These are phyloP conservation scores for Otis tarda DNA, from an alignment of 2,113 vertebrate genomes.

Conservation along the genomic window DNA sequence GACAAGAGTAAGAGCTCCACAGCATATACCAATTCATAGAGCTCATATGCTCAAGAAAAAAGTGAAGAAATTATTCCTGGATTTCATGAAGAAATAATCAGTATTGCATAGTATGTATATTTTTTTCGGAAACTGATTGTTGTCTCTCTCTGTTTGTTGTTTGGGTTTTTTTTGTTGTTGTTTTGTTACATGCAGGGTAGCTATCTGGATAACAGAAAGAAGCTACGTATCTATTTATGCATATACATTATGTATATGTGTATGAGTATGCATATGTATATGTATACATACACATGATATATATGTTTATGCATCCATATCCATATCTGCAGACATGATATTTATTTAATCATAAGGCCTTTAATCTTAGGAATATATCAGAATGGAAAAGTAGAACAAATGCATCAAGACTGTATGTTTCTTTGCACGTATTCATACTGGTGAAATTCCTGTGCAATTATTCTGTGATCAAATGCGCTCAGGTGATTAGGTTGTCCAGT, in stretches of 20 bases:
- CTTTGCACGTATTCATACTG: background rate
- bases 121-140: background rate
- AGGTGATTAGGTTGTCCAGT: background rate
- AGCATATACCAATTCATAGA: background rate
- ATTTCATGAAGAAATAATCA: background rate
- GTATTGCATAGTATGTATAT: background rate
- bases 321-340: background rate
- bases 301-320: background rate
- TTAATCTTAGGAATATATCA: background rate
- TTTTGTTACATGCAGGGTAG: background rate
- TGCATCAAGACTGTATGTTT: background rate
- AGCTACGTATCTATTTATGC: background rate
- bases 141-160: background rate
- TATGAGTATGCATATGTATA: background rate
- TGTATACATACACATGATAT: fast-evolving
- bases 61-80: background rate
- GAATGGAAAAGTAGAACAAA: background rate
- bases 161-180: too few relatives aligned
- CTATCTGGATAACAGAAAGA: background rate
- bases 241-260: background rate
- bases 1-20: background rate
- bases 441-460: background rate
- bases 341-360: background rate
- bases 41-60: background rate
- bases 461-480: background rate